phyloP scores from a whole-genome alignment of 1,140 invertebrate species.

The Macrocentrus cingulum region DNA sequence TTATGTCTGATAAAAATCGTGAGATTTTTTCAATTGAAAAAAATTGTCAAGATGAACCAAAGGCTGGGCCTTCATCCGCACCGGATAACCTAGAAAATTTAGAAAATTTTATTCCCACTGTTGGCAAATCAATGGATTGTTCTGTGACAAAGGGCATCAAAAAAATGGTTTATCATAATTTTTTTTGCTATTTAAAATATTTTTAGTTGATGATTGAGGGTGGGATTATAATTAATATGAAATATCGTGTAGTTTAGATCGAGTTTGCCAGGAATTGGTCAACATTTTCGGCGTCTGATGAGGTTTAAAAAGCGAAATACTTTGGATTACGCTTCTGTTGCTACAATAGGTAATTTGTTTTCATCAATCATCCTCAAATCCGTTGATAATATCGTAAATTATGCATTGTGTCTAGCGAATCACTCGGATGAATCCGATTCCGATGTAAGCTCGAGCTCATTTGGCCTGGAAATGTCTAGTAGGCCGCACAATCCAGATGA shows the following conservation, averaged over 20 bases:
- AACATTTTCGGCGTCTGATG: conserved; percentile 39
- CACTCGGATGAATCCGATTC: background rate
- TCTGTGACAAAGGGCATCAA: conserved; percentile 8
- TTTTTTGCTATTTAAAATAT: background rate
- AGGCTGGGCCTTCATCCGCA: background rate
- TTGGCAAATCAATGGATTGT: background rate
- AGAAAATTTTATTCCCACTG: background rate
- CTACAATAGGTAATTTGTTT: conserved; percentile 6
- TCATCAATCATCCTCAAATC: background rate
- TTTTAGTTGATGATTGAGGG: background rate
- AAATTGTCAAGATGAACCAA: background rate
- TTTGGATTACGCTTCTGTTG: background rate
- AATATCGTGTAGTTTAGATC: conserved; percentile 41
- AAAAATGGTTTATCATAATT: conserved; percentile 23
- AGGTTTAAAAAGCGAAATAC: conserved; percentile 29
- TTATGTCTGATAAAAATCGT: conserved; percentile 2
- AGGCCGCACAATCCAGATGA: conserved; percentile 9
- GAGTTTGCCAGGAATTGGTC: conserved; percentile 35
- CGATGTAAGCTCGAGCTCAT: conserved; percentile 5
- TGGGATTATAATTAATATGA: background rate
- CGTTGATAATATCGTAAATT: too few relatives aligned
- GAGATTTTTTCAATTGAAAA: background rate
- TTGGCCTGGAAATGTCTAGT: conserved; percentile 10
- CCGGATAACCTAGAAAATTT: background rate
- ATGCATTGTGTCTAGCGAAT: too few relatives aligned